Percentiles rank a stretch among this genome's conserved stretches.
Evolutionary conservation across 2,113 vertebrate genomes (phyloP).

Genomic region (Azemiops feae): DNA sequence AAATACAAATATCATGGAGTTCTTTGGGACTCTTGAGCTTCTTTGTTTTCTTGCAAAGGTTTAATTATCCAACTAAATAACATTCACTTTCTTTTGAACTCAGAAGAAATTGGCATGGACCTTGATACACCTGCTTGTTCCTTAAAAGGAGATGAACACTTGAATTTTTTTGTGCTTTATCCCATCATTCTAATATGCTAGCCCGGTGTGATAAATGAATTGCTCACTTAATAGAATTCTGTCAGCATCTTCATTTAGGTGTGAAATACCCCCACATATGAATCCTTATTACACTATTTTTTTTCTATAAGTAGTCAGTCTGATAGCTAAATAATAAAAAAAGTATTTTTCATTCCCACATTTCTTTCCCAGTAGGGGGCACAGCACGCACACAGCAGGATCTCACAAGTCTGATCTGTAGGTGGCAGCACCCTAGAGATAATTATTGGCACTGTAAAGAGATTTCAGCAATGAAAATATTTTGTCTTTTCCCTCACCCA

Average conservation of each 20-base stretch:
- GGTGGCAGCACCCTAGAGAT: constrained; percentile 64
- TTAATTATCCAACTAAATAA: not conserved
- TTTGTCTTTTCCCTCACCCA: constrained; percentile 49
- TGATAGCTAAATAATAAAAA: constrained; percentile 53
- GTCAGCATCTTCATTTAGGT: constrained; percentile 63
- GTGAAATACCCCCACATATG: constrained; percentile 65
- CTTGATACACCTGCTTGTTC: constrained; percentile 22
- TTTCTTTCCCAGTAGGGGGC: constrained; percentile 61
- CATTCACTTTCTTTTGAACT: not conserved
- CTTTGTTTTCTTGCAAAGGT: not conserved
- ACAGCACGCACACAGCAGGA: constrained; percentile 56
- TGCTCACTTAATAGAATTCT: constrained; percentile 62
- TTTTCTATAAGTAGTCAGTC: constrained; percentile 54
- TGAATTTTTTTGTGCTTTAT: constrained; percentile 30
- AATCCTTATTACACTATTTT: constrained; percentile 49
- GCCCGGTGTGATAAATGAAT: constrained; percentile 47
- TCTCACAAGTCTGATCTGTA: constrained; percentile 55
- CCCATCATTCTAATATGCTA: constrained; percentile 29
- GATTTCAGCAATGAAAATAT: constrained; percentile 60
- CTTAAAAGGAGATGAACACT: constrained; percentile 32
- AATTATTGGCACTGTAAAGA: constrained; percentile 51
- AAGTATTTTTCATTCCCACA: constrained; percentile 43
- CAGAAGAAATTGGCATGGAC: not conserved
- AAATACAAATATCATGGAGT: not conserved
- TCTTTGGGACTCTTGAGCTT: not conserved